Base-by-base conservation (phyloP, 37 sponge, comb jelly and placozoan genomes). In the Theonella swinhoei region DNA sequence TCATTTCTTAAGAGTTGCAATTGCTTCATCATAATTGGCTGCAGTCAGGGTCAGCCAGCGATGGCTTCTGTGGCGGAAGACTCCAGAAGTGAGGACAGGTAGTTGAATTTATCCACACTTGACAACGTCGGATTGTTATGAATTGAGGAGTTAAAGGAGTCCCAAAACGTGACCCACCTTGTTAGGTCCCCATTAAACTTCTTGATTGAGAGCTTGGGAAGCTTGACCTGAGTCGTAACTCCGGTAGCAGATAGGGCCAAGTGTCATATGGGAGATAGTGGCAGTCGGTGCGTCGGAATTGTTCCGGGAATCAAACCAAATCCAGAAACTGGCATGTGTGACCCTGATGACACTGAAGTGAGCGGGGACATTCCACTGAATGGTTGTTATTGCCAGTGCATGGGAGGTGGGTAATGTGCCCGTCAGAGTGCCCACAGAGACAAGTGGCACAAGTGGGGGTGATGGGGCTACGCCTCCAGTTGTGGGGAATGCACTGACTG, bases 21-120 rank as follows among this genome's bases (percentile, higher is more conserved):
- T 76, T 36, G 85, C 85, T 42, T 67, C 70, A 68, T 67, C 70
- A 69, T 84, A 76, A 58, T 75, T 76, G 23, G 69, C 70, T 42
- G 22, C 23, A 19, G 77, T 75, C 19, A 42, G 54, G 14, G 69
- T 76, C 78, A 84, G 22, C 62, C 64, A 32, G 62, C 34, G 20
- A 77, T 77, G 28, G 78, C 78, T 24, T 62, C 64, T 24, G 78
- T 32, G 1, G 78, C 78, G 1, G 78, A 14, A 60, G 64, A 60
- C 37, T 77, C 78, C 36, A 77, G 25, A 31, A 59, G 64, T 33
- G 78, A 77, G n/a, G 14, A 32, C 78, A 77, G 33, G 62, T 77
- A 62, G 64, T 60, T 77, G 37, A 77, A 77, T 64, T 77, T 77
- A 64, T 77, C 78, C 24, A 77, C 61, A 64, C 64, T 62, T 14